A percentile compares a stretch with the other conserved stretches of the same genome.
These are phyloP conservation scores for Agrochola lota DNA, from an alignment of 2,888 invertebrate species.

Conservation along the genomic window DNA sequence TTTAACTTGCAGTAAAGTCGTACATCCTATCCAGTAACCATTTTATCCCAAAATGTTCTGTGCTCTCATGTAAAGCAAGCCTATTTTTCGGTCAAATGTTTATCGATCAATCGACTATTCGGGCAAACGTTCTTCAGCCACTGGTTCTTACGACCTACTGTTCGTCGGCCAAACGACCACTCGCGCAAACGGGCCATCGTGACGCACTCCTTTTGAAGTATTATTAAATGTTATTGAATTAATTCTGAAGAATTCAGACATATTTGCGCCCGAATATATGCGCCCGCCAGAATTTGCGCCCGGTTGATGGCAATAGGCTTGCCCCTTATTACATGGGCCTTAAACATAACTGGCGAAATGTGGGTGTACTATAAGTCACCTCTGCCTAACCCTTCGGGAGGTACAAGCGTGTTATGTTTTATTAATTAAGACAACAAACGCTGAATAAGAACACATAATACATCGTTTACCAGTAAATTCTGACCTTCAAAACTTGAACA, in stretches of 20 bases:
- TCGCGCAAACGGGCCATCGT: no score
- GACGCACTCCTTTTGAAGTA: background rate
- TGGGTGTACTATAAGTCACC: background rate
- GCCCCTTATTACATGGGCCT: no score
- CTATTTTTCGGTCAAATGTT: background rate
- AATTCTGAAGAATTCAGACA: background rate
- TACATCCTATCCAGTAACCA: background rate
- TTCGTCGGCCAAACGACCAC: no score
- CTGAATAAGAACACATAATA: background rate
- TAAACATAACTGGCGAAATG: background rate
- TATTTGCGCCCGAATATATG: no score
- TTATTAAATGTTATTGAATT: background rate
- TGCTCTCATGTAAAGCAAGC: background rate
- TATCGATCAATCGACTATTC: background rate
- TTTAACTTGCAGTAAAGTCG: background rate
- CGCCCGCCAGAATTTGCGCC: no score
- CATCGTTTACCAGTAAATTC: background rate
- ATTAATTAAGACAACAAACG: background rate
- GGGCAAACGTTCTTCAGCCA: background rate
- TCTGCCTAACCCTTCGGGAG: no score
- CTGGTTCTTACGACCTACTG: no score
- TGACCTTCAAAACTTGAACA: background rate
- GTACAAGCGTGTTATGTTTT: background rate
- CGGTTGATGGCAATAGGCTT: background rate
- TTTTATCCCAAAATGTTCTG: background rate